Conservation (phyloP, 2,113 vertebrate species). For the Chiloscyllium plagiosum region DNA sequence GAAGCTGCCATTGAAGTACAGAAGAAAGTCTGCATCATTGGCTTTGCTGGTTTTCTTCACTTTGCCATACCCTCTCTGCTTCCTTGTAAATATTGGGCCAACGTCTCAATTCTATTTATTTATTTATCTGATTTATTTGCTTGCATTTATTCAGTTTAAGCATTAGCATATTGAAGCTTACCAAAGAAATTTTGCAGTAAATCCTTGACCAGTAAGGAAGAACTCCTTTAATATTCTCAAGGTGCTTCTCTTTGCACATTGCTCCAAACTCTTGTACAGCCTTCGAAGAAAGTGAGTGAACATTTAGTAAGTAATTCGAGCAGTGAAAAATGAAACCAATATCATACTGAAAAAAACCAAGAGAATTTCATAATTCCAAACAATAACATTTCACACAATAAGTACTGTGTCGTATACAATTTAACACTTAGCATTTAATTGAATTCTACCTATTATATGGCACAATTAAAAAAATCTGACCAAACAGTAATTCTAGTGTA, state of each 20-base stretch:
- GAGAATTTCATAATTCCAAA: neutral
- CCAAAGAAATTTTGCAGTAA: constrained; percentile 91
- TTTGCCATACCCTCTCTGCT: neutral
- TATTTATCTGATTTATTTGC: neutral
- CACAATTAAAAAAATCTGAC: neutral
- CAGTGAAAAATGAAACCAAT: neutral
- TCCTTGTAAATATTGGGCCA: neutral
- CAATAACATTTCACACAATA: neutral
- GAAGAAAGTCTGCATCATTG: neutral
- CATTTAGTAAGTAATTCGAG: neutral
- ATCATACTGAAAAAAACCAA: neutral
- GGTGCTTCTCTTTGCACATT: constrained; percentile 87
- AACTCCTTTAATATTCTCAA: constrained; percentile 85
- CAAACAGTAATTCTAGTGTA: neutral
- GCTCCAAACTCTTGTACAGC: constrained; percentile 91
- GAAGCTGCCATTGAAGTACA: neutral
- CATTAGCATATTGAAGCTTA: constrained; percentile 50
- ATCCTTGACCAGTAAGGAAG: constrained; percentile 96
- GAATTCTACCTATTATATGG: too few relatives aligned
- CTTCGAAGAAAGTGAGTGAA: constrained; percentile 51
- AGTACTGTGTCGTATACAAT: neutral
- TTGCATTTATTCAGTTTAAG: neutral
- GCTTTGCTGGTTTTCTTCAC: neutral
- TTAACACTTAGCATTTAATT: neutral
- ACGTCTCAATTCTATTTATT: neutral